These are phyloP conservation scores for Catagonus wagneri DNA, from an alignment of 2,113 vertebrate genomes.

Conservation along the genomic window DNA sequence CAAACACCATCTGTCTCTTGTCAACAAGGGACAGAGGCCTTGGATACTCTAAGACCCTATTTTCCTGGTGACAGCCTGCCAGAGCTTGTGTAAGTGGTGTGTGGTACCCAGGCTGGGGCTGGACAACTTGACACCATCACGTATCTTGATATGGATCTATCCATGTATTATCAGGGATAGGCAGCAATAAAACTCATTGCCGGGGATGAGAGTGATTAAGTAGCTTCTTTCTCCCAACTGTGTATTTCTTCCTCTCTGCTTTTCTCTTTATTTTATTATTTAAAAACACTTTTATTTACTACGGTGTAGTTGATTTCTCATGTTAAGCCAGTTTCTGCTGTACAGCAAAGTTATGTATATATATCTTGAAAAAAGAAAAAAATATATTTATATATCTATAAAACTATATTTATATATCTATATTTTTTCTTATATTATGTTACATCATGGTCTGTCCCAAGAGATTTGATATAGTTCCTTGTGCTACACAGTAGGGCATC, in stretches of 20 bases:
- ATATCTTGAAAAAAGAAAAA: too few relatives aligned
- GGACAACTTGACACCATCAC: neutral
- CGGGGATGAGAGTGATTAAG: neutral
- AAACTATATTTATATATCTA: too few relatives aligned
- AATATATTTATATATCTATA: too few relatives aligned
- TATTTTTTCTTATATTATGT: too few relatives aligned
- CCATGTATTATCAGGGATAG: neutral
- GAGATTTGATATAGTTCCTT: too few relatives aligned
- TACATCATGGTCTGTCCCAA: too few relatives aligned
- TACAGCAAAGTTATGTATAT: too few relatives aligned
- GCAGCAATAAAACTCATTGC: neutral
- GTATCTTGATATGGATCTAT: neutral
- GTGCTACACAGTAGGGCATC: too few relatives aligned
- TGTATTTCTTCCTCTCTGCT: neutral
- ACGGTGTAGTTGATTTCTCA: too few relatives aligned
- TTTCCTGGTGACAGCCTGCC: neutral
- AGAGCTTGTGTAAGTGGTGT: neutral
- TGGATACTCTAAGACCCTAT: neutral
- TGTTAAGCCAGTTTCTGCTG: too few relatives aligned
- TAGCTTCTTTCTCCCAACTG: neutral
- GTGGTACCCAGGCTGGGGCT: too few relatives aligned
- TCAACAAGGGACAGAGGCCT: neutral
- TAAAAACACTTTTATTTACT: too few relatives aligned
- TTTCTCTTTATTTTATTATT: neutral
- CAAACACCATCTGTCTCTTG: conserved; percentile 41